Evolutionary conservation across 2,797 vertebrate genomes (phyloP), one percentile per base, ranked within the genome.

Genomic region (Potorous gilbertii): DNA sequence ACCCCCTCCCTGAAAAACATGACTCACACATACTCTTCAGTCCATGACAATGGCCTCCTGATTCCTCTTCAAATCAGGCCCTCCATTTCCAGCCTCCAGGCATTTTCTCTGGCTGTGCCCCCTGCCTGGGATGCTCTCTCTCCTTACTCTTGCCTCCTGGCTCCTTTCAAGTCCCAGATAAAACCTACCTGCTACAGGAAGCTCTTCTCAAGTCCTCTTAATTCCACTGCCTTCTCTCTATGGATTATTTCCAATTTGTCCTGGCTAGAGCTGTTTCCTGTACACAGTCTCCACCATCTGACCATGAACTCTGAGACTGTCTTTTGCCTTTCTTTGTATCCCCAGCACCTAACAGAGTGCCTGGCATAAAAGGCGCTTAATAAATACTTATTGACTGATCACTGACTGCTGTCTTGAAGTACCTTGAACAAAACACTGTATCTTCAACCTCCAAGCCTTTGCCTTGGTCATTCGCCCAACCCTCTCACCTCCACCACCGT

Each of bases 231-330:
- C 62, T 74, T 74, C 34, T 16, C 16, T 74, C 34, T 3, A 9
- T 74, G 62, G 34, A 1, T 66, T 16, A n/a, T 5, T n/a, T n/a
- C 31, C 62, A n/a, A 66, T 62, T 34, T 34, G 13, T n/a, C 14
- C 62, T n/a, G 66, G 16, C 16, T 0, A 74, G 62, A 66, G 62
- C 31, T 21, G n/a, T 74, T 2, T 8, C 56, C 14, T 62, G 31
- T 40, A 21, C 6, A 40, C 1, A n/a, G n/a, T 40, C 5, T 2
- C 6, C 5, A 16, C 18, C 5, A 40, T 9, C 24, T 6, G 5
- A 40, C 18, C 3, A 1, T 8, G n/a, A 74, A 14, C 16, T 40
- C n/a, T 14, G 0, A 52, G 29, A 4, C 59, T 62, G 56, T 59
- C 56, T 66, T 74, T 18, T 40, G 16, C 6, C 18, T 81, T 46